Evolutionary conservation across 2,888 invertebrate genomes (phyloP).

Genomic region (Trimorus sp.): DNA sequence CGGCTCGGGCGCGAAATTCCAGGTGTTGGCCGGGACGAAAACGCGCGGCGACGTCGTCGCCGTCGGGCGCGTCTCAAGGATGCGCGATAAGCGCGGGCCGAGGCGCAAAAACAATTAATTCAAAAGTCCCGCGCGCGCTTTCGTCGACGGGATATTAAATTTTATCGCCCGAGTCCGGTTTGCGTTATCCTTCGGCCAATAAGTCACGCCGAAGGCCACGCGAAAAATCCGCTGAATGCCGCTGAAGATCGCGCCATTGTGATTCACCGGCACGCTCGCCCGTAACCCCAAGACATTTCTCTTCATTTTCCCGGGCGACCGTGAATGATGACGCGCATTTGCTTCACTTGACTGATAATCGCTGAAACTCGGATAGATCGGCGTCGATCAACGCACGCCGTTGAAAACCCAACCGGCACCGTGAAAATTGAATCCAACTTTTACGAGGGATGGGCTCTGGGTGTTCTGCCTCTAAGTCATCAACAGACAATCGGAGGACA

Average conservation of each 20-base stretch:
- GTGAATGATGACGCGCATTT: slow-evolving; percentile 60
- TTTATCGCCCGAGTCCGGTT: slow-evolving; percentile 41
- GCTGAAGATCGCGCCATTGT: slow-evolving; percentile 57
- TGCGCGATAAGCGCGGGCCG: slow-evolving; percentile 49
- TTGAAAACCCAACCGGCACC: slow-evolving; percentile 3
- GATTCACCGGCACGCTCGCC: slow-evolving; percentile 43
- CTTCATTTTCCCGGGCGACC: slow-evolving; percentile 56
- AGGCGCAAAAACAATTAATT: slow-evolving; percentile 28
- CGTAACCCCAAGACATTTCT: slow-evolving; percentile 56
- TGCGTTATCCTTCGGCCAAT: slow-evolving; percentile 40
- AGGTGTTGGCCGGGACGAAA: slow-evolving; percentile 52
- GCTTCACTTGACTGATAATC: slow-evolving; percentile 60
- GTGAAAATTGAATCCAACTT: slow-evolving; percentile 23
- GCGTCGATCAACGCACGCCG: slow-evolving; percentile 18
- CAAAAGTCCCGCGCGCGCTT: slow-evolving; percentile 3
- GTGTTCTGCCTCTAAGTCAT: too few species aligned
- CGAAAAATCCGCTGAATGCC: slow-evolving; percentile 55
- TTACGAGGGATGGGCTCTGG: background rate
- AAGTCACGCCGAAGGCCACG: slow-evolving; percentile 50
- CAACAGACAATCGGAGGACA: too few species aligned
- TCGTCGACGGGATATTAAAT: slow-evolving; percentile 28
- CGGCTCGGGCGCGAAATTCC: slow-evolving; percentile 43
- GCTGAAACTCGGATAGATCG: slow-evolving; percentile 47
- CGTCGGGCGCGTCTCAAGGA: slow-evolving; percentile 55
- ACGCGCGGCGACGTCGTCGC: slow-evolving; percentile 32